Evolutionary conservation across 2,797 vertebrate genomes (phyloP), one percentile per base, ranked within the genome.

Genomic region (Catostomus latipinnis): DNA sequence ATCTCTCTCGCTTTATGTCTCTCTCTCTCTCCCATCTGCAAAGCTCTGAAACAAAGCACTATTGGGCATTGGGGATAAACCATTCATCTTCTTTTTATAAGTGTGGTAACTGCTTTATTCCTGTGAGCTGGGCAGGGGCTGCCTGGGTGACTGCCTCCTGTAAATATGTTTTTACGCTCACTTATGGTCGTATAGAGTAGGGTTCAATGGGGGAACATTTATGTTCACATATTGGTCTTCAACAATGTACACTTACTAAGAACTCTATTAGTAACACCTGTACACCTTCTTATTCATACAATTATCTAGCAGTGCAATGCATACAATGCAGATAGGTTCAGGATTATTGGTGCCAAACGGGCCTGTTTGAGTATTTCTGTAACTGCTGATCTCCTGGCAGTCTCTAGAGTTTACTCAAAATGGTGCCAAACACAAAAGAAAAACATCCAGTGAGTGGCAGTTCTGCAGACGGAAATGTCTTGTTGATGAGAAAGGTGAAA

Each of bases 71-170:
- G 49, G 61, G 71, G 57, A 73, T 69, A 60, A 68, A 71, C 18
- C 80, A 82, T 86, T 82, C 71, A 82, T 86, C 77, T 84, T 82
- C 70, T 84, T 80, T 82, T 78, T 14, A 50, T 60, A 75, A 81
- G 74, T 79, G 75, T 69, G 80, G 65, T 71, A 78, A 75, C 66
- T 57, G 45, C 73, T 81, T 74, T 81, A 83, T 80, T 81, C 74
- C 68, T 22, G 57, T 57, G 60, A 69, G 68, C 67, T 43, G 13
- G 53, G n/a, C 68, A 13, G 70, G 43, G 69, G 58, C 13, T 69
- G n/a, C 11, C 14, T 50, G 45, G 62, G 49, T 8, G 70, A 77
- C 58, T 52, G 14, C 50, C 53, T 62, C 6, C 16, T 46, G 48
- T 62, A 63, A 71, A 74, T 71, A 50, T 73, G 61, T 63, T 76